Conservation (phyloP, 1,140 invertebrate genomes). For the Ganaspis sp. region DNA sequence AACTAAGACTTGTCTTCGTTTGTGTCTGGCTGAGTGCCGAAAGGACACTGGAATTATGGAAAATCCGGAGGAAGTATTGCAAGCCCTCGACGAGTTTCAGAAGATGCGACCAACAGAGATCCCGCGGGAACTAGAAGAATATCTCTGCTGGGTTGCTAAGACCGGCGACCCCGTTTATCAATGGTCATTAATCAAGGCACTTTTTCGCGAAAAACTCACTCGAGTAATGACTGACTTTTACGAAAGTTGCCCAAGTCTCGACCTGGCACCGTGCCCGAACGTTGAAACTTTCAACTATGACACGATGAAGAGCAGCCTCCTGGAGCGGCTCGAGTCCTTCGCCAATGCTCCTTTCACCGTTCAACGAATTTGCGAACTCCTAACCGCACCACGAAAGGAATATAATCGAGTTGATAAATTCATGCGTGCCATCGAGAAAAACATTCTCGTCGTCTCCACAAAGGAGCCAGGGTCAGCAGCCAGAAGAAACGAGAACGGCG, state of each 20-base stretch:
- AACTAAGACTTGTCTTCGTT: not conserved
- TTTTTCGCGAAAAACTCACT: slow-evolving; percentile 92
- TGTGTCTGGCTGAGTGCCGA: not conserved
- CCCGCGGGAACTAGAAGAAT: slow-evolving; percentile 92
- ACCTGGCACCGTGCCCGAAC: slow-evolving; percentile 89
- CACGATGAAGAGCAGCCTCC: slow-evolving; percentile 88
- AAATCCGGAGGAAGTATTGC: slow-evolving; percentile 89
- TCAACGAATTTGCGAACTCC: slow-evolving; percentile 94
- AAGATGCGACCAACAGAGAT: slow-evolving; percentile 89
- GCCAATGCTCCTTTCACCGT: slow-evolving; percentile 96
- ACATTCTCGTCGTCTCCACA: slow-evolving; percentile 96
- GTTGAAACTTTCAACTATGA: slow-evolving; percentile 95
- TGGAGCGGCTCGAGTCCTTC: slow-evolving; percentile 90
- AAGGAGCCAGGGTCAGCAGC: slow-evolving; percentile 86
- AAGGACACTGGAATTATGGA: slow-evolving; percentile 78
- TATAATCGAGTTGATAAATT: slow-evolving; percentile 98
- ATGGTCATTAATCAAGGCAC: slow-evolving; percentile 90
- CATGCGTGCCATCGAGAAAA: slow-evolving; percentile 95
- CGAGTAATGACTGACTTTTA: slow-evolving; percentile 92
- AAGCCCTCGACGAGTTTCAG: slow-evolving; percentile 89
- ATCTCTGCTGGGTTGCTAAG: slow-evolving; percentile 92
- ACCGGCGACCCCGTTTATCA: slow-evolving; percentile 96
- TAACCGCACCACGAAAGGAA: slow-evolving; percentile 93
- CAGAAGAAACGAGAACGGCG: slow-evolving; percentile 81
- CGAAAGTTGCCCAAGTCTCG: slow-evolving; percentile 84